These are phyloP conservation scores for Spatula versicolor DNA, from an alignment of 2,797 vertebrate genomes.

Conservation along the genomic window DNA sequence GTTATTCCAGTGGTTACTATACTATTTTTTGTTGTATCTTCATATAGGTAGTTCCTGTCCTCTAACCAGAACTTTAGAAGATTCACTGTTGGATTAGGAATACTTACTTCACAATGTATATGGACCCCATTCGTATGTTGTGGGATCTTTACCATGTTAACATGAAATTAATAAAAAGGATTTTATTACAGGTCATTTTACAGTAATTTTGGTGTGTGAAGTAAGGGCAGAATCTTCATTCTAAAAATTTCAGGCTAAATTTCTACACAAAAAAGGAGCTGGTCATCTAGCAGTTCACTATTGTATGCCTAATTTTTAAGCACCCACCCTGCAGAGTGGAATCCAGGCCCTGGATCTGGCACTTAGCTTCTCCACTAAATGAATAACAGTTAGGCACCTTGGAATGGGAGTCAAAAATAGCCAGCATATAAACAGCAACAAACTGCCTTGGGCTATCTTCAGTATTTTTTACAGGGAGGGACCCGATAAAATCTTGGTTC, in stretches of 20 bases:
- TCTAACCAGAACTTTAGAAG: not conserved
- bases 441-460: slow-evolving; percentile 25
- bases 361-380: not conserved
- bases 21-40: not conserved
- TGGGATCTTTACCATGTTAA: not conserved
- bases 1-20: not conserved
- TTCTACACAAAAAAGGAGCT: not conserved
- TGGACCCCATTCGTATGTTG: not conserved
- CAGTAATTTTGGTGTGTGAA: not conserved
- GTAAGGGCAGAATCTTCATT: not conserved
- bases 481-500: slow-evolving; percentile 7
- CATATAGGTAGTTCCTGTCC: not conserved
- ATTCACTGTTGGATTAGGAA: not conserved
- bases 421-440: slow-evolving; percentile 31
- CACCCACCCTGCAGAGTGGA: not conserved
- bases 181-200: not conserved
- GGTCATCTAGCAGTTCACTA: not conserved
- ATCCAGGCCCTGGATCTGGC: not conserved
- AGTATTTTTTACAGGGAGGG: slow-evolving; percentile 34
- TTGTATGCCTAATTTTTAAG: not conserved
- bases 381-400: not conserved
- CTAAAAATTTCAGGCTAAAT: not conserved
- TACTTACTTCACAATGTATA: not conserved
- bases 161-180: not conserved
- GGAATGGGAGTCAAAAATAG: slow-evolving; percentile 35